These are phyloP conservation scores for Napeogenes sylphis DNA, from an alignment of 2,888 invertebrate species.

Conservation along the genomic window DNA sequence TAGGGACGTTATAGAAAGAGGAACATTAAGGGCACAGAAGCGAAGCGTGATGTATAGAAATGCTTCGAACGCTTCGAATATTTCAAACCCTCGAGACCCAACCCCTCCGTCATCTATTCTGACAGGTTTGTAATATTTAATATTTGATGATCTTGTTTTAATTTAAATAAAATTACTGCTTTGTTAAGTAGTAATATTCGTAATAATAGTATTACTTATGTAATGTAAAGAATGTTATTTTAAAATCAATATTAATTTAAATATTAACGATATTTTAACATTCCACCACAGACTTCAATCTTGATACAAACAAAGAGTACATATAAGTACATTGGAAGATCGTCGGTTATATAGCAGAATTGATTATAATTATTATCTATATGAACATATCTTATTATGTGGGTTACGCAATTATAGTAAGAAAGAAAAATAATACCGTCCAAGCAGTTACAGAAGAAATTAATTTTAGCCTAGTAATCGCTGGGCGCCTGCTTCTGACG, in stretches of 20 bases:
- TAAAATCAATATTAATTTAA: too few relatives aligned
- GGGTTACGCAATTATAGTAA: constrained; percentile 17
- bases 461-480: constrained; percentile 44
- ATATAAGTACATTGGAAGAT: neutral
- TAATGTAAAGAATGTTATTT: too few relatives aligned
- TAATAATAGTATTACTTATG: too few relatives aligned
- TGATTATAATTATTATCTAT: neutral
- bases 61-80: neutral
- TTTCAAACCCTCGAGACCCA: too few relatives aligned
- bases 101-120: neutral
- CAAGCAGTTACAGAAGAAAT: constrained; percentile 37
- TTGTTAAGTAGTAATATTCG: too few relatives aligned
- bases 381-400: neutral
- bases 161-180: too few relatives aligned
- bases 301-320: too few relatives aligned
- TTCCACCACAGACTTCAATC: too few relatives aligned
- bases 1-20: constrained; percentile 3
- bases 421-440: constrained; percentile 26
- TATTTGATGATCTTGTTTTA: too few relatives aligned
- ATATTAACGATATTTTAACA: too few relatives aligned
- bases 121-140: neutral
- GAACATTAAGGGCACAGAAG: constrained; percentile 1
- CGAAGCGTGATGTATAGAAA: constrained; percentile 1
- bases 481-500: constrained; percentile 47
- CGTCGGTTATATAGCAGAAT: neutral